Percentiles rank a stretch among this genome's conserved stretches.
phyloP scores from a whole-genome alignment of 2,888 invertebrate genomes.

The Leucania comma region DNA sequence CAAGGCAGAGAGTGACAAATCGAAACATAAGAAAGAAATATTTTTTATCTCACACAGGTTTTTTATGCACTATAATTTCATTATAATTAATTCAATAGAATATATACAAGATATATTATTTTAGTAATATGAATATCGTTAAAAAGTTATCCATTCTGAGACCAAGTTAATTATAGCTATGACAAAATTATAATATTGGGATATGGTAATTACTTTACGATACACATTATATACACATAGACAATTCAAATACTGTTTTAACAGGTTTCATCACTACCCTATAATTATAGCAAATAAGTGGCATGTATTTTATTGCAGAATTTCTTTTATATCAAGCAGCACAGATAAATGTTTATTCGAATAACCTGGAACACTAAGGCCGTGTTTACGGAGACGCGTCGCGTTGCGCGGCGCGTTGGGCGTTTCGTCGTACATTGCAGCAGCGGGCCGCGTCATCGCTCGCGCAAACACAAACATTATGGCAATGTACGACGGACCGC shows the following conservation, averaged over 20 bases:
- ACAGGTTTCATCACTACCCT: neutral
- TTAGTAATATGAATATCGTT: neutral
- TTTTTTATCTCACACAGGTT: slow-evolving; percentile 10
- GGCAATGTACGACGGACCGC: no score
- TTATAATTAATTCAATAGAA: neutral
- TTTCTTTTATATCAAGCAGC: no score
- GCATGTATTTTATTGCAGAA: neutral
- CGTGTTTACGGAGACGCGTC: no score
- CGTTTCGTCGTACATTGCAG: no score
- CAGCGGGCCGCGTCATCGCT: no score
- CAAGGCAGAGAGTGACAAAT: slow-evolving; percentile 36
- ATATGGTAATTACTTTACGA: neutral
- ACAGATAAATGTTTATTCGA: no score
- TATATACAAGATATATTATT: no score
- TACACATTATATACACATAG: neutral
- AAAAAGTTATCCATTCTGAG: neutral
- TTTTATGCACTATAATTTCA: slow-evolving; percentile 18
- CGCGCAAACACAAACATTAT: no score
- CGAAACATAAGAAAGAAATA: slow-evolving; percentile 35
- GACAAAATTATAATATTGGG: neutral
- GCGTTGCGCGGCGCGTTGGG: no score
- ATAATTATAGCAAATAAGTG: no score
- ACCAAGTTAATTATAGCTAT: neutral
- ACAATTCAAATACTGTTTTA: neutral
- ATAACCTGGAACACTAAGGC: no score